Evolutionary conservation across 2,888 invertebrate genomes (phyloP).

Genomic region (Dasysyrphus albostriatus): DNA sequence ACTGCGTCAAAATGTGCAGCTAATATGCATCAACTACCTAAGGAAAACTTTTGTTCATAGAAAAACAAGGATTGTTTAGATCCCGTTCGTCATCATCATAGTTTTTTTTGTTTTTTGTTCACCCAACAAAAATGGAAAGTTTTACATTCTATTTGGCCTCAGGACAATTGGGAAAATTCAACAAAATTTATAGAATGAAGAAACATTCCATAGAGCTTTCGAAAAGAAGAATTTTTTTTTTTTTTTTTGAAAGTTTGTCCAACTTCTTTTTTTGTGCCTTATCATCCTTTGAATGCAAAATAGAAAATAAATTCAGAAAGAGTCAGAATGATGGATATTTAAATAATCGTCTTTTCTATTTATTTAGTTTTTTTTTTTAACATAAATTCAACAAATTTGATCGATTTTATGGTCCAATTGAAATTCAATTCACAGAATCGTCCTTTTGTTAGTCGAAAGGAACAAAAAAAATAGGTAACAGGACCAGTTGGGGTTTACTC

Average conservation of each 20-base stretch:
- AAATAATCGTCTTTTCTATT: background rate
- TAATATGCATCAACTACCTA: slow-evolving; percentile 15
- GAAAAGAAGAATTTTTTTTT: background rate
- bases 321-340: background rate
- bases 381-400: background rate
- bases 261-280: background rate
- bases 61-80: background rate
- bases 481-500: background rate
- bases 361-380: background rate
- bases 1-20: slow-evolving; percentile 11
- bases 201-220: background rate
- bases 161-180: slow-evolving; percentile 3
- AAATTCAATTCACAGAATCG: slow-evolving; percentile 1
- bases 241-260: background rate
- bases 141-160: background rate
- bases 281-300: background rate
- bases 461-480: no score
- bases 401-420: slow-evolving; percentile 18
- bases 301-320: background rate
- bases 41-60: background rate
- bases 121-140: background rate
- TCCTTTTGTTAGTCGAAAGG: background rate
- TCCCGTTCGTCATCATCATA: background rate
- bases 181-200: background rate
- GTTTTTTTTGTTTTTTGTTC: background rate